Evolutionary conservation across 2,113 vertebrate genomes (phyloP).

Genomic region (Otis tarda): DNA sequence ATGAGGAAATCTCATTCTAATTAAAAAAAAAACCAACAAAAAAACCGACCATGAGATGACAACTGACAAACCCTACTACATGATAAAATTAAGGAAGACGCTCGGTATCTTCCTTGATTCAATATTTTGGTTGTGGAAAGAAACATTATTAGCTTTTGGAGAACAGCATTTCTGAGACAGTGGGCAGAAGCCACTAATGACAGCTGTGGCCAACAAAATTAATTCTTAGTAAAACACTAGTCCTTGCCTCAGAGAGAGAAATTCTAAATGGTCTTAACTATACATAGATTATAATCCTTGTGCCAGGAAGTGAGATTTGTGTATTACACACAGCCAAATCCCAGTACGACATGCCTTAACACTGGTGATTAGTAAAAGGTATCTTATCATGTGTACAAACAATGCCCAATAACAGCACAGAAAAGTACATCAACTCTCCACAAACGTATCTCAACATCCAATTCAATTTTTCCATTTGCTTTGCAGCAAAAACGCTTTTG

Average conservation of each 20-base stretch:
- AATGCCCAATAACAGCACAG: background rate
- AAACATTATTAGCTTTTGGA: background rate
- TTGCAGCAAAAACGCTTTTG: background rate
- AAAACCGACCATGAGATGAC: background rate
- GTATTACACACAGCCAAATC: background rate
- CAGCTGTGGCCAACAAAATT: background rate
- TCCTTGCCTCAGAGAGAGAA: background rate
- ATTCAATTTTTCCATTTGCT: background rate
- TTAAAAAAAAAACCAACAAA: background rate
- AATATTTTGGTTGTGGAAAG: background rate
- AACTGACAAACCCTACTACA: background rate
- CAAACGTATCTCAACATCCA: background rate
- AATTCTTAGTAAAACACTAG: background rate
- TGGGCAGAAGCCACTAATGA: constrained; percentile 13
- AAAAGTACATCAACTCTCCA: background rate
- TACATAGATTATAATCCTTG: background rate
- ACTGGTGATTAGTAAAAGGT: background rate
- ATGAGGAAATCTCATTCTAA: background rate
- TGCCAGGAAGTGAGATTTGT: background rate
- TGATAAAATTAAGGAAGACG: background rate
- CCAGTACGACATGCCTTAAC: background rate
- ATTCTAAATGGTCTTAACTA: background rate
- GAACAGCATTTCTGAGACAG: background rate
- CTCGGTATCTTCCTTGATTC: background rate
- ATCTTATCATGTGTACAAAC: background rate